Conservation (phyloP, 2,797 vertebrate species). For the Cheirogaleus major region DNA sequence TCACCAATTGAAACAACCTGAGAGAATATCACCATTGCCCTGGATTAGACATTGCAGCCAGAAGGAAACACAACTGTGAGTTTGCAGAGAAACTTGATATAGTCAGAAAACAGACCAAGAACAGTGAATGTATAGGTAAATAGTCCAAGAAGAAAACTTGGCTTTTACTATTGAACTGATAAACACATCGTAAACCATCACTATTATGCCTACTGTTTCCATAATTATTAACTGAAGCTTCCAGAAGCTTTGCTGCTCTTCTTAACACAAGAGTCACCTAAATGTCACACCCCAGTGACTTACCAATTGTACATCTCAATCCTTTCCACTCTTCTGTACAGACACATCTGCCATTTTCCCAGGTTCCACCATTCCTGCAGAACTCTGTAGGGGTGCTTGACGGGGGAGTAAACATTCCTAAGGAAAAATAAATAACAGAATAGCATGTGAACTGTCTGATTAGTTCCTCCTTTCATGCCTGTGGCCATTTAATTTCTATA, state of each 20-base stretch:
- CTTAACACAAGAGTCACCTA: neutral
- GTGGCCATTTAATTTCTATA: conserved; percentile 7
- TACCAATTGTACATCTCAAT: conserved; percentile 71
- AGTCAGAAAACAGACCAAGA: neutral
- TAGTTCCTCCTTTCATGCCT: neutral
- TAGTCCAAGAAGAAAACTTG: neutral
- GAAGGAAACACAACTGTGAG: neutral
- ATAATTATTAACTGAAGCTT: neutral
- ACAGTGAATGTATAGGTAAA: neutral
- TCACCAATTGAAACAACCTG: neutral
- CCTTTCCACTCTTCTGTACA: conserved; percentile 81
- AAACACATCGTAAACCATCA: neutral
- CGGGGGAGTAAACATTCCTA: neutral
- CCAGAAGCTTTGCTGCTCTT: neutral
- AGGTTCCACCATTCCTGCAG: conserved; percentile 74
- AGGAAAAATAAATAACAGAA: conserved; percentile 53
- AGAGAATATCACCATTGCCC: neutral
- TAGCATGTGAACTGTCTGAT: neutral
- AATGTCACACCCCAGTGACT: neutral
- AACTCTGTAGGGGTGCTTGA: neutral
- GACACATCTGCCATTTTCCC: conserved; percentile 45
- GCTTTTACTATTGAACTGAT: neutral
- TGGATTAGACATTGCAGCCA: neutral
- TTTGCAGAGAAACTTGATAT: conserved; percentile 14
- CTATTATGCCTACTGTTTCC: neutral